These are phyloP conservation scores for Eudyptes chrysolophus DNA, from an alignment of 2,113 vertebrate species.

Conservation along the genomic window DNA sequence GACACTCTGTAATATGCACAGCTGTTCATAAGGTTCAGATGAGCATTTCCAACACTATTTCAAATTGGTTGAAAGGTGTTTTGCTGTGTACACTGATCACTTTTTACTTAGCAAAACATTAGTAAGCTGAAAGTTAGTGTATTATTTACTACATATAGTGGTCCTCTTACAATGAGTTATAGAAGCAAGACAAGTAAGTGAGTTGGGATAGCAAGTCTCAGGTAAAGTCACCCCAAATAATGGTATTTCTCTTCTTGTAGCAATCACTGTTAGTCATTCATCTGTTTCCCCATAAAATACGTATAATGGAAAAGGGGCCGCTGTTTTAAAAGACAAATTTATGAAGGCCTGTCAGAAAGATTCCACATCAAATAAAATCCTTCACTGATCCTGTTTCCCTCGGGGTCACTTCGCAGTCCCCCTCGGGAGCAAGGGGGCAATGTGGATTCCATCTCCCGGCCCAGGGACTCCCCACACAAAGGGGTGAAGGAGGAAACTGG, in stretches of 20 bases:
- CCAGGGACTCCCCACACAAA: rapidly evolving
- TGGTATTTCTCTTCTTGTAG: neutral
- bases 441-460: neutral
- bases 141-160: neutral
- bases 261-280: neutral
- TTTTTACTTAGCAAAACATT: neutral
- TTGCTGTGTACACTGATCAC: neutral
- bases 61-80: neutral
- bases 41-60: neutral
- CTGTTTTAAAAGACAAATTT: neutral
- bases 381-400: neutral
- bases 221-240: neutral
- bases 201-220: neutral
- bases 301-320: neutral
- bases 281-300: neutral
- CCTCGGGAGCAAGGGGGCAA: neutral
- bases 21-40: neutral
- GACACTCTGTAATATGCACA: neutral
- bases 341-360: neutral
- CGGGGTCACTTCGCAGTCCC: neutral
- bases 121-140: neutral
- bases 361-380: neutral
- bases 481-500: neutral
- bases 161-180: neutral
- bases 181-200: neutral